Base-by-base conservation (phyloP, 2,888 invertebrate species). In the Nudaria mundana region DNA sequence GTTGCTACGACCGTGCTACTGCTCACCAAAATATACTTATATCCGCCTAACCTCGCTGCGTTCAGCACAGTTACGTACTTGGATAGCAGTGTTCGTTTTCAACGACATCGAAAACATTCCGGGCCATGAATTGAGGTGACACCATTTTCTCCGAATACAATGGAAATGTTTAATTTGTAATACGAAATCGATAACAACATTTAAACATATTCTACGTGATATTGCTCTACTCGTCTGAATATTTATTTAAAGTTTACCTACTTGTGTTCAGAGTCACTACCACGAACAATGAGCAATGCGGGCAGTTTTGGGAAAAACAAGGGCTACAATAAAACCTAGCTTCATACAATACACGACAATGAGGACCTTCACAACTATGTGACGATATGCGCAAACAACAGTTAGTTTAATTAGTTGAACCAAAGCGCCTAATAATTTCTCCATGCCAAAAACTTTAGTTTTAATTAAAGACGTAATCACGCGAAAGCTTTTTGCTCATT, bases 231-330 rank as follows among this genome's bases (percentile, higher is more conserved):
- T 5, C 5, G 3, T 20, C 7, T 44, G 55, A 61, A 51, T 62
- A 58, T 63, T 66, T 72, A 61, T 66, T 72, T 70, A 60, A 71
- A 72, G 66, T 68, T 72, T 44, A 56, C n/a, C n/a, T n/a, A n/a
- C 45, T 56, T 48, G 50, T 57, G 58, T 43, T 53, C 45, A 39
- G 54, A 39, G 52, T 56, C 51, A 51, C 61, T 64, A 68, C 76
- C 64, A 74, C 64, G 70, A 66, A 59, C 55, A 52, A 55, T 55
- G 46, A 20, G 20, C 20, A 8, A 52, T 47, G 49, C 55, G 53
- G 46, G 48, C 43, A 48, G 43, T 52, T 45, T 60, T 52, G 44
- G 44, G 54, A 40, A 47, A n/a, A 56, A 57, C 52, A 40, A 48
- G 34, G 48, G 48, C 48, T 42, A 43, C 49, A 38, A 44, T 47